A percentile compares a stretch with the other conserved stretches of the same genome.
phyloP scores from a whole-genome alignment of 2,797 vertebrate genomes.

The Xiphophorus birchmanni region DNA sequence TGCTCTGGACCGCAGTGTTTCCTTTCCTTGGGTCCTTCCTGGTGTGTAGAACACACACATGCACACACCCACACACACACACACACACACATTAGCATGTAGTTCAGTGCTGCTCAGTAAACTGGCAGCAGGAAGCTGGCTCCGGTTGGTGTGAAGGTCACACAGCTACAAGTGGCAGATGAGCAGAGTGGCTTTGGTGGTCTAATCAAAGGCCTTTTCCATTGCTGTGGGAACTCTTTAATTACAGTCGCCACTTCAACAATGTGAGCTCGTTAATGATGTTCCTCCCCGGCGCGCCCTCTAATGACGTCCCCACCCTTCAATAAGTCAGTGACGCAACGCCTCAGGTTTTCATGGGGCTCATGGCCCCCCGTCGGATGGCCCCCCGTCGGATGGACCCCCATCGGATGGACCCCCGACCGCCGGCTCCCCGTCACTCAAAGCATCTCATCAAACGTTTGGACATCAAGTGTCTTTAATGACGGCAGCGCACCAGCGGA shows the following conservation, averaged over 20 bases:
- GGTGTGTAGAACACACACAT: conserved; percentile 19
- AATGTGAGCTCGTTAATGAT: conserved; percentile 79
- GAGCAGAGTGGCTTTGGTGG: conserved; percentile 61
- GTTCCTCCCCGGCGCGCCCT: conserved; percentile 64
- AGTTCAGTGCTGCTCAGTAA: neutral
- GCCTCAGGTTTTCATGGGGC: conserved; percentile 34
- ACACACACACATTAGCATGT: neutral
- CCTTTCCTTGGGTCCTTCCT: conserved; percentile 11
- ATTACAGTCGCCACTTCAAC: conserved; percentile 77
- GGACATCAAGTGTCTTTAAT: conserved; percentile 1
- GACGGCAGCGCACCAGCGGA: too few relatives aligned
- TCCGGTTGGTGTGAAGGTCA: conserved; percentile 69
- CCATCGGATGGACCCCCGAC: conserved; percentile 4
- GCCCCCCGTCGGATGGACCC: neutral
- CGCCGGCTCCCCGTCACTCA: neutral
- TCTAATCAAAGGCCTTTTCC: conserved; percentile 66
- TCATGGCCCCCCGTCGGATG: neutral
- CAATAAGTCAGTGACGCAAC: conserved; percentile 71
- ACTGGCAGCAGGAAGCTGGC: neutral
- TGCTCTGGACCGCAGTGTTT: conserved; percentile 12
- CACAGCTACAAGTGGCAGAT: conserved; percentile 47
- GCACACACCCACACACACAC: neutral
- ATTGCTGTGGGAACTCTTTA: conserved; percentile 68
- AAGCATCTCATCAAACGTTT: conserved; percentile 5
- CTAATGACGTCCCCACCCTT: conserved; percentile 74